Base-by-base conservation (phyloP, 53 echinoderm and acorn worm genomes). In the Patiria pectinifera region DNA sequence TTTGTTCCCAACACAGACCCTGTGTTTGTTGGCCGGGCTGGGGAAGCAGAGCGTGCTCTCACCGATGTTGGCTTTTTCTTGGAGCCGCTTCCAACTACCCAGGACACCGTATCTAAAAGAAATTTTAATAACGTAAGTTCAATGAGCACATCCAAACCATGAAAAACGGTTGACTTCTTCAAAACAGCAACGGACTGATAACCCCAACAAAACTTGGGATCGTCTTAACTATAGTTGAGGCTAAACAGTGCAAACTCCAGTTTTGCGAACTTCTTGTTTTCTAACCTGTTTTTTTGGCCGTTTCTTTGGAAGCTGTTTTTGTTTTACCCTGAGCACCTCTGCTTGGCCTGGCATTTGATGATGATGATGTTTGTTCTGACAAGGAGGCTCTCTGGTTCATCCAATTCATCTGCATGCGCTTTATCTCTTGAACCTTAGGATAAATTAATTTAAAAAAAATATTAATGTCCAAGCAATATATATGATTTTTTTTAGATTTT, bases 341-440 rank as follows among this genome's bases (percentile, higher is more conserved):
- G 4, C 21, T 24, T 26, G 44, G 70, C 21, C 71, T 69, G 18
- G 19, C 44, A 25, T 25, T 44, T 11, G 69, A 71, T 82, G 88
- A 80, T 48, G 78, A 45, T 58, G 12, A 69, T 18, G 62, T 35
- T 24, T 69, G 48, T 12, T 21, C 80, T 59, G 85, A 78, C 35
- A 76, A 66, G 14, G 71, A 78, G 48, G 88, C 77, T 83, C 93
- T 89, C 80, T 96, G 94, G 72, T 90, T 71, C 95, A 96, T 92
- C 96, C 96, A 96, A 78, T 92, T 96, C 35, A 80, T 89, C 83
- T 95, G 96, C 95, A 96, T 95, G 44, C 86, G 94, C 72, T 96
- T 95, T 16, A 96, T 96, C 69, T 96, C 96, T 84, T 93, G 77
- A 14, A 96, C 83, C 96, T 96, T 61, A 12, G 18, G 25, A 25